A percentile compares a stretch with the other conserved stretches of the same genome.
These are phyloP conservation scores for Leptinotarsa texana DNA, from an alignment of 1,140 invertebrate genomes.

Conservation along the genomic window DNA sequence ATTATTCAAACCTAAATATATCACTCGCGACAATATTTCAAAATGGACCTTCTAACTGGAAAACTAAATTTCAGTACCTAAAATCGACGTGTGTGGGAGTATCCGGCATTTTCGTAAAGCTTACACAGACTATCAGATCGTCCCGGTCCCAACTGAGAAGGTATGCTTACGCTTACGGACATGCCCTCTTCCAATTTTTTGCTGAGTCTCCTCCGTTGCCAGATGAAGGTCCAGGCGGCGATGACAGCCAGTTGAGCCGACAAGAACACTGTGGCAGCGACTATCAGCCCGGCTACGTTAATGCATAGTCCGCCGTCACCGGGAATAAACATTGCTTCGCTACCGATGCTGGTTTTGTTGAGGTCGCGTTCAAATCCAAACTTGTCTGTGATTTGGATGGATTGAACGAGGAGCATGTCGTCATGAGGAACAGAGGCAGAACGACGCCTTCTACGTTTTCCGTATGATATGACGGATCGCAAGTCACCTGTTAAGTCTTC, in stretches of 20 bases:
- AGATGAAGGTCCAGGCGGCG: constrained; percentile 81
- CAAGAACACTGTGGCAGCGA: constrained; percentile 81
- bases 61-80: constrained; percentile 53
- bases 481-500: constrained; percentile 79
- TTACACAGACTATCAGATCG: constrained; percentile 82
- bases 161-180: constrained; percentile 60
- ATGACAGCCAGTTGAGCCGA: constrained; percentile 81
- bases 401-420: constrained; percentile 84
- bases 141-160: constrained; percentile 60
- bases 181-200: constrained; percentile 61
- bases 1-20: constrained; percentile 14
- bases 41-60: constrained; percentile 16
- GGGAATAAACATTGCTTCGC: constrained; percentile 58
- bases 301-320: constrained; percentile 66
- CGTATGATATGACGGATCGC: constrained; percentile 79
- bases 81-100: constrained; percentile 77
- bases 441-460: constrained; percentile 69
- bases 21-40: constrained; percentile 39
- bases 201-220: constrained; percentile 73
- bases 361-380: constrained; percentile 75
- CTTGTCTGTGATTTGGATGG: constrained; percentile 90
- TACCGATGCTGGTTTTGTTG: constrained; percentile 53
- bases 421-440: constrained; percentile 59
- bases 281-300: constrained; percentile 75
- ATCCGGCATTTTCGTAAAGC: constrained; percentile 77